A percentile compares a stretch with the other conserved stretches of the same genome.
Conservation (phyloP, 2,888 invertebrate species). For the Platycheirus albimanus region DNA sequence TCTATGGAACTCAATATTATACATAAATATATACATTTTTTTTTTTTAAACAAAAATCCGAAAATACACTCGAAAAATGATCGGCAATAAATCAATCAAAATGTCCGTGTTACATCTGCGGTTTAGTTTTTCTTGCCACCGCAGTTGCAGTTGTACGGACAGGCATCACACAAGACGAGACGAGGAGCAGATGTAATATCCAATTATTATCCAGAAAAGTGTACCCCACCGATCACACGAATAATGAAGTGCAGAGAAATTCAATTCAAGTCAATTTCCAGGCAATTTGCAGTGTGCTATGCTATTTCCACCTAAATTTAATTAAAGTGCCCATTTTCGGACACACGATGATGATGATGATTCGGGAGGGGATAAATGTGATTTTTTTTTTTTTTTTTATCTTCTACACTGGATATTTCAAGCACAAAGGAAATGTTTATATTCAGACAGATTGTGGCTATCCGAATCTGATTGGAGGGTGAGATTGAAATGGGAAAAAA, state of each 20-base stretch:
- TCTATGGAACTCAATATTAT: conserved; percentile 20
- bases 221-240: conserved; percentile 31
- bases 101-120: conserved; percentile 33
- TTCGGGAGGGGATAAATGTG: not conserved
- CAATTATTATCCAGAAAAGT: conserved; percentile 23
- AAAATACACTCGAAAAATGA: conserved; percentile 35
- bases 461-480: conserved; percentile 31
- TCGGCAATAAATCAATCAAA: conserved; percentile 57
- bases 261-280: conserved; percentile 50
- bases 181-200: conserved; percentile 34
- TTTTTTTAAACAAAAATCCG: conserved; percentile 8
- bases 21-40: not conserved
- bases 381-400: not conserved
- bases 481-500: conserved; percentile 9
- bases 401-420: not conserved
- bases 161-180: not conserved
- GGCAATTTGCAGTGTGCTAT: conserved; percentile 33
- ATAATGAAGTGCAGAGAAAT: conserved; percentile 56
- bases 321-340: conserved; percentile 45
- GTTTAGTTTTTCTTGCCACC: not conserved
- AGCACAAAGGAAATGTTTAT: conserved; percentile 51
- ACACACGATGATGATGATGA: no score
- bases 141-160: no score
- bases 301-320: conserved; percentile 46
- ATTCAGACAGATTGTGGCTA: conserved; percentile 40